Evolutionary conservation across 2,113 vertebrate genomes (phyloP).

Genomic region (Paracanthobrama guichenoti): DNA sequence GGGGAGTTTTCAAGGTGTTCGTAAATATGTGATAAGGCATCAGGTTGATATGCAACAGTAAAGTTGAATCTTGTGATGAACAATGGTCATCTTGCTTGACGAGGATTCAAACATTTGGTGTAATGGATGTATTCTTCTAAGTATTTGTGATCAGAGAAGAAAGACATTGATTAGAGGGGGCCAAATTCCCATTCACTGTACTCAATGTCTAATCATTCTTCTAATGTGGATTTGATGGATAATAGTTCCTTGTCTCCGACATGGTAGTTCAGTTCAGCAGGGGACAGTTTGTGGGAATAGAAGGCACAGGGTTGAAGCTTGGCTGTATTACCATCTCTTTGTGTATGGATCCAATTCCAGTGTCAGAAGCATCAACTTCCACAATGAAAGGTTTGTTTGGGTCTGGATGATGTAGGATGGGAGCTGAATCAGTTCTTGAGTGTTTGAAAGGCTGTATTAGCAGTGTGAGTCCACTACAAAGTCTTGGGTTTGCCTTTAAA

Average conservation of each 20-base stretch:
- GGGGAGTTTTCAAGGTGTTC: not conserved
- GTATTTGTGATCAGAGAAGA: not conserved
- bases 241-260: not conserved
- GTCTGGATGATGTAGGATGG: not conserved
- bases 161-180: too few species aligned
- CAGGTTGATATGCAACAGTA: not conserved
- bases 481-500: not conserved
- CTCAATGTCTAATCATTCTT: not conserved
- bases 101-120: not conserved
- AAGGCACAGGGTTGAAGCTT: not conserved
- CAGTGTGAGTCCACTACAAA: not conserved
- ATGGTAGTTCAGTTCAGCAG: not conserved
- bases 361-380: not conserved
- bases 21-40: not conserved
- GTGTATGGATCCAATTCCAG: not conserved
- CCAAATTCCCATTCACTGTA: too few species aligned
- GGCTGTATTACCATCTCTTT: not conserved
- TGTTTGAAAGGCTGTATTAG: too few species aligned
- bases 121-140: not conserved
- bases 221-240: not conserved
- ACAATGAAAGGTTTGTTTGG: not conserved
- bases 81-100: not conserved
- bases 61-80: not conserved
- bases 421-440: not conserved
- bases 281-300: not conserved